Evolutionary conservation across 2,797 vertebrate genomes (phyloP), one percentile per base, ranked within the genome.

Genomic region (Esox masquinongy): DNA sequence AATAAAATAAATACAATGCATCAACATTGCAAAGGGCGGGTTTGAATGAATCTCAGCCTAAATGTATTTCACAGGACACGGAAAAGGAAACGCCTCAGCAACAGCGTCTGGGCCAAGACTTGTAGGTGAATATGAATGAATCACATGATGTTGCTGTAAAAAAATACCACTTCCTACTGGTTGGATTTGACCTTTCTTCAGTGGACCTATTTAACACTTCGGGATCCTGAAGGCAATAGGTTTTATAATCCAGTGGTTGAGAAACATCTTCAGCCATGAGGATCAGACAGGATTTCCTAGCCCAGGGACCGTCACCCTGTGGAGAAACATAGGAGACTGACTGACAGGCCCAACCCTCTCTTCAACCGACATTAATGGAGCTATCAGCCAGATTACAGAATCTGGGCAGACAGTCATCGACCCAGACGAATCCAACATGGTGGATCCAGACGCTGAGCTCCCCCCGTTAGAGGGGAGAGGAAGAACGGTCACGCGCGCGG

Each of bases 301-400:
- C 43, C 14, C 15, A 66, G 31, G 31, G 29, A 49, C 8, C 2
- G 7, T 8, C 56, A 39, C 9, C 50, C 63, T 50, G 50, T 17
- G 7, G 53, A 49, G 34, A 74, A 19, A 49, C 15, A 34, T 34
- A 17, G 26, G 29, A 29, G 29, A 53, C 56, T 61, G 36, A 73
- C 39, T 36, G 34, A 22, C 36, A 67, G n/a, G 50, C 12, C 51
- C 16, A 31, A 59, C 17, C 19, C 53, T n/a, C 4, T 69, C 69
- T 73, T 82, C 77, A 76, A 64, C 74, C 22, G 39, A 77, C 74
- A 77, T 74, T 86, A 88, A 90, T 87, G 78, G 81, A 90, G 85
- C 80, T 80, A 49, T 87, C 78, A 85, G 79, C 74, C 70, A 74
- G 80, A 80, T 81, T 79, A 81, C 73, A 68, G 71, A 85, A 78